These are phyloP conservation scores for Coelopa frigida DNA, from an alignment of 1,140 invertebrate genomes.

Conservation along the genomic window DNA sequence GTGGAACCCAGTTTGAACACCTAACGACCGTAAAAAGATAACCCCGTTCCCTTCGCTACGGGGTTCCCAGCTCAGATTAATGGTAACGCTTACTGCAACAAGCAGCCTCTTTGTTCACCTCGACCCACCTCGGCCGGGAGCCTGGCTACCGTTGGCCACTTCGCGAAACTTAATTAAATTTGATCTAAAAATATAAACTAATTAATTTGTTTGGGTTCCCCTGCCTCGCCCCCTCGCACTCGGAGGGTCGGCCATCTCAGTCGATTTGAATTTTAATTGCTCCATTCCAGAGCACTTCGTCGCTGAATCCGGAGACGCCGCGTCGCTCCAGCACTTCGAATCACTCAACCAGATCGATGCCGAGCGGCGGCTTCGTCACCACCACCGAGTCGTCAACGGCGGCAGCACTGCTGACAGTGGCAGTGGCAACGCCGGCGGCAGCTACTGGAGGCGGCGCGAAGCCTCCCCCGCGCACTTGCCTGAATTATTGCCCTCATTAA, in stretches of 20 bases:
- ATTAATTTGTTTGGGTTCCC: constrained; percentile 9
- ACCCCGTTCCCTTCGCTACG: constrained; percentile 7
- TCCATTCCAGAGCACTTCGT: neutral
- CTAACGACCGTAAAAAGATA: no score
- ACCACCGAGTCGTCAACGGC: no score
- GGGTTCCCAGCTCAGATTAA: neutral
- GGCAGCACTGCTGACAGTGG: no score
- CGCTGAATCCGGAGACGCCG: no score
- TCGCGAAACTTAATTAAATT: constrained; percentile 2
- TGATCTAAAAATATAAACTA: constrained; percentile 8
- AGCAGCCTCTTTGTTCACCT: neutral
- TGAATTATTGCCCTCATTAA: constrained; percentile 45
- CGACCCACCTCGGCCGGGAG: neutral
- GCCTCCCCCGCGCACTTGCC: neutral
- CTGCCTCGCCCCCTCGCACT: neutral
- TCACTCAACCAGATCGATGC: no score
- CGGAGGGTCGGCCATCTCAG: neutral
- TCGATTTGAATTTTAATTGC: neutral
- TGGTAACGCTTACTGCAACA: neutral
- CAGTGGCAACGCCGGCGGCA: constrained; percentile 1
- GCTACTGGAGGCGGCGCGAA: neutral
- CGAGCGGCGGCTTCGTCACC: no score
- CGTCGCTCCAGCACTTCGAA: no score
- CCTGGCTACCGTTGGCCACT: neutral
- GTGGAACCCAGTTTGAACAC: no score